phyloP scores from a whole-genome alignment of 2,113 vertebrate genomes.

The Alouatta palliata region DNA sequence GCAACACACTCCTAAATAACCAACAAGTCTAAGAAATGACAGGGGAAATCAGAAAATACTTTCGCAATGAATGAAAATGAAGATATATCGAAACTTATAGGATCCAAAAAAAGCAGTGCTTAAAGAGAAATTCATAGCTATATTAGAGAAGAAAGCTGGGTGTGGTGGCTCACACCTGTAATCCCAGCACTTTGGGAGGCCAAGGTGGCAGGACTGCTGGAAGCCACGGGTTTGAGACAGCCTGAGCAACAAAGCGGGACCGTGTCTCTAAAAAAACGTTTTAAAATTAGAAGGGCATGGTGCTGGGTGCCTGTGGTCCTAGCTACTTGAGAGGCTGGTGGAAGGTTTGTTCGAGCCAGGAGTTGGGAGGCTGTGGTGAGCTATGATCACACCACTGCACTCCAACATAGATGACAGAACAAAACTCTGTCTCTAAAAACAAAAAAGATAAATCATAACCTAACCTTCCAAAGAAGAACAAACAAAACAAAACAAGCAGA shows the following conservation, averaged over 20 bases:
- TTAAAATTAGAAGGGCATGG: not conserved
- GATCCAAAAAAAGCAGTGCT: not conserved
- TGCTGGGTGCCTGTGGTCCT: not conserved
- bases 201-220: not conserved
- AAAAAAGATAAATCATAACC: not conserved
- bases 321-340: not conserved
- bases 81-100: not conserved
- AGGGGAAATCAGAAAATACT: not conserved
- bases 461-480: not conserved
- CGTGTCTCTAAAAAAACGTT: not conserved
- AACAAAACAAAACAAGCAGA: slow-evolving; percentile 8
- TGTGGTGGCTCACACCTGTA: not conserved
- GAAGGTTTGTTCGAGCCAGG: not conserved
- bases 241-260: not conserved
- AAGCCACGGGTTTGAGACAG: not conserved
- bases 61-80: not conserved
- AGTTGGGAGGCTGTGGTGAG: not conserved
- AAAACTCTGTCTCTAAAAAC: not conserved
- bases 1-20: not conserved
- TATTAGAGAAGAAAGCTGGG: not conserved
- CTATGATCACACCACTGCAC: not conserved
- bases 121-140: not conserved
- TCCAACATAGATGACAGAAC: not conserved
- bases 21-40: not conserved
- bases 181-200: not conserved